Evolutionary conservation across 2,113 vertebrate species (phyloP).

Genomic region (Sturnira hondurensis): DNA sequence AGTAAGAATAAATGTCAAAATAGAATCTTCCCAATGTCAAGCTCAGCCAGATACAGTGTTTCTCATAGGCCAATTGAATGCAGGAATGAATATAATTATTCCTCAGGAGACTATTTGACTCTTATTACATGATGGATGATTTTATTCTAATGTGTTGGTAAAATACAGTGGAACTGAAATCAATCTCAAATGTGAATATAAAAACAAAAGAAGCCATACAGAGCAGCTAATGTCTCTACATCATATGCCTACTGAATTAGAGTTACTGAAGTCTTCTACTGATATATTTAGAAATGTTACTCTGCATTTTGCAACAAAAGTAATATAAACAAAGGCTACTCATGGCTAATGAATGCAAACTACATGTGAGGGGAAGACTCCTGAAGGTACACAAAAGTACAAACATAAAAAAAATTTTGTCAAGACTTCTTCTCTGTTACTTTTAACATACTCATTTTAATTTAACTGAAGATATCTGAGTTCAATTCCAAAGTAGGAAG

Average conservation of each 20-base stretch:
- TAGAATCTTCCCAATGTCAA: constrained; percentile 18
- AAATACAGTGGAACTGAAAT: neutral
- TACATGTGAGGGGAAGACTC: neutral
- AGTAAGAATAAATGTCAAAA: constrained; percentile 45
- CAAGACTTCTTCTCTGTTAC: neutral
- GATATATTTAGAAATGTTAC: neutral
- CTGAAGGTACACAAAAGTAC: neutral
- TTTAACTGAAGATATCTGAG: neutral
- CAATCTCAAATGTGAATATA: neutral
- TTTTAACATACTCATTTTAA: neutral
- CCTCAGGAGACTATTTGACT: neutral
- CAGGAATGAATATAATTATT: neutral
- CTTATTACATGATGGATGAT: neutral
- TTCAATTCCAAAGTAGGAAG: neutral
- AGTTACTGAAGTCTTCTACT: neutral
- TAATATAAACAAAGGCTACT: neutral
- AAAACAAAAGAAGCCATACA: neutral
- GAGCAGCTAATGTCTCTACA: neutral
- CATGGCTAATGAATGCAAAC: neutral
- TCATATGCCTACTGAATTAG: neutral
- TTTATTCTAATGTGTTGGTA: constrained; percentile 3
- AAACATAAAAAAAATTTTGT: neutral
- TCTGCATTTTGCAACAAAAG: neutral
- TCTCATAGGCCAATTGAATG: neutral
- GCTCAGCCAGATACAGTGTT: constrained; percentile 26